Evolutionary conservation across 2,113 vertebrate species (phyloP).

Genomic region (Eptatretus burgeri): DNA sequence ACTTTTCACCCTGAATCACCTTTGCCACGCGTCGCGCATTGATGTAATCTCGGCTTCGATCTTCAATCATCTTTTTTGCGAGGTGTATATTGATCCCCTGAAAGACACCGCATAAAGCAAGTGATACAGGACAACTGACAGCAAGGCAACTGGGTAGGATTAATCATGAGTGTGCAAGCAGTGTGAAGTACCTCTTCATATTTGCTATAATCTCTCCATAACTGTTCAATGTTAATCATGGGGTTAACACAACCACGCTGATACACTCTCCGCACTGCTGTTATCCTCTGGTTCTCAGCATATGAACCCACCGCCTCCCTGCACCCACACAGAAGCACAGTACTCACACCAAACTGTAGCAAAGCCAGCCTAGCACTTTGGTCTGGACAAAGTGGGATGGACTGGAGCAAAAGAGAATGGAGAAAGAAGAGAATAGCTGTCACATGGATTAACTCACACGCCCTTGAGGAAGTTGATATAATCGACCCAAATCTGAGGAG

Average conservation of each 20-base stretch:
- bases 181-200: slow-evolving; percentile 51
- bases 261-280: slow-evolving; percentile 82
- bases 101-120: background rate
- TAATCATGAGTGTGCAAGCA: no score
- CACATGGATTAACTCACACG: slow-evolving; percentile 41
- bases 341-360: slow-evolving; percentile 9
- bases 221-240: slow-evolving; percentile 98
- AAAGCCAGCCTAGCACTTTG: slow-evolving; percentile 3
- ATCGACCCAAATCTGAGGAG: slow-evolving; percentile 85
- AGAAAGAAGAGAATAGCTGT: slow-evolving; percentile 7
- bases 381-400: slow-evolving; percentile 10
- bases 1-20: slow-evolving; percentile 18
- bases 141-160: background rate
- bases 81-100: slow-evolving; percentile 94
- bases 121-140: background rate
- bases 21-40: slow-evolving; percentile 91
- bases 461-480: slow-evolving; percentile 99
- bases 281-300: slow-evolving; percentile 93
- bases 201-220: slow-evolving; percentile 98
- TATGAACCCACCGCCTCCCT: slow-evolving; percentile 96
- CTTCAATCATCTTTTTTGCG: slow-evolving; percentile 99
- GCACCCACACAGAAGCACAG: slow-evolving; percentile 3
- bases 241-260: slow-evolving; percentile 95
- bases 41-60: slow-evolving; percentile 96
- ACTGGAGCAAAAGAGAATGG: slow-evolving; percentile 13